These are phyloP conservation scores for Bettongia penicillata DNA, from an alignment of 2,113 vertebrate genomes.

Conservation along the genomic window DNA sequence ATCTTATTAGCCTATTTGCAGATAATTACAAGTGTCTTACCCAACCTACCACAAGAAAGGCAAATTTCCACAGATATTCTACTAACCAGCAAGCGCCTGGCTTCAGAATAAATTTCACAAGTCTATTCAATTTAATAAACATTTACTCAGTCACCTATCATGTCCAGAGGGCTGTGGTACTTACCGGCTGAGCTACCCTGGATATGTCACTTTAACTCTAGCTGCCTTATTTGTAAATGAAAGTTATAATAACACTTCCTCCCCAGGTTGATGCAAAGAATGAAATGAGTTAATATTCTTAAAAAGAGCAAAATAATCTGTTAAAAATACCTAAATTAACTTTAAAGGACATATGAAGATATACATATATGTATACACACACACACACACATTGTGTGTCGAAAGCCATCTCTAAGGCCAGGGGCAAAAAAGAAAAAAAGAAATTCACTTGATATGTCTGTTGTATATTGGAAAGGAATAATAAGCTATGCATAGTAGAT, in stretches of 20 bases:
- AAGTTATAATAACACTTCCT: neutral
- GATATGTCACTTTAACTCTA: neutral
- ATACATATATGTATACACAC: too few relatives aligned
- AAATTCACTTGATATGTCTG: too few relatives aligned
- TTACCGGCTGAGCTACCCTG: neutral
- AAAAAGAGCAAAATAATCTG: too few relatives aligned
- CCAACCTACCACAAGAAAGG: constrained; percentile 13
- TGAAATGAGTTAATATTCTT: neutral
- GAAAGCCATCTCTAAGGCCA: too few relatives aligned
- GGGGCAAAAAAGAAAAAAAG: too few relatives aligned
- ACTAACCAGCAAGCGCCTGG: neutral
- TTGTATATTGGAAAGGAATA: too few relatives aligned
- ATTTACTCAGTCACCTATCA: constrained; percentile 43
- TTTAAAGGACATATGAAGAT: too few relatives aligned
- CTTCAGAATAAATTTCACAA: constrained; percentile 40
- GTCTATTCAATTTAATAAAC: constrained; percentile 35
- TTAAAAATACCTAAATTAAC: too few relatives aligned
- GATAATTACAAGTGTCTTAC: constrained; percentile 44
- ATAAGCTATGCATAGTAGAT: too few relatives aligned
- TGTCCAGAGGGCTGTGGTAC: neutral
- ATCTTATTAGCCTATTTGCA: constrained; percentile 49
- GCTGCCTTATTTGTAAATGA: neutral
- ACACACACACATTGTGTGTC: too few relatives aligned
- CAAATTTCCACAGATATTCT: constrained; percentile 4
- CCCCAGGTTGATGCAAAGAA: neutral